Evolutionary conservation across 2,797 vertebrate genomes (phyloP).

Genomic region (Pangasius krempfi): DNA sequence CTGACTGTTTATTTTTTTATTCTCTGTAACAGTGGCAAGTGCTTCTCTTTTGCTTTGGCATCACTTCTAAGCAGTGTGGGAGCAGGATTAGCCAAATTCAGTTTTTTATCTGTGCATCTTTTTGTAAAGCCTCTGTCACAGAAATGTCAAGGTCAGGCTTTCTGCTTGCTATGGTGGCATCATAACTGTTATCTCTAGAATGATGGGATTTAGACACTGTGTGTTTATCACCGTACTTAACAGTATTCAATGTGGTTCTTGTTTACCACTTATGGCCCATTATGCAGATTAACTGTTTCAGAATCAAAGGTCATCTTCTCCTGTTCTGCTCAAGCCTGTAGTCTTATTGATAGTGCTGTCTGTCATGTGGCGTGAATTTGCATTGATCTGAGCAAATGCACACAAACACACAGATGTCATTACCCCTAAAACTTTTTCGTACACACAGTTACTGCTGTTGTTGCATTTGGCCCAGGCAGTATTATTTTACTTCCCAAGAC

Average conservation of each 20-base stretch:
- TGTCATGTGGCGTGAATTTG: constrained; percentile 25
- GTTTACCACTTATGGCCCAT: neutral
- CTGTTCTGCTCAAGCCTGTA: neutral
- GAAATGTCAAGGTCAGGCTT: constrained; percentile 18
- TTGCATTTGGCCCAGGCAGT: constrained; percentile 62
- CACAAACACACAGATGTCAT: constrained; percentile 9
- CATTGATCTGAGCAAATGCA: neutral
- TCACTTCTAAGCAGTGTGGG: constrained; percentile 50
- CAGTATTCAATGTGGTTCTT: neutral
- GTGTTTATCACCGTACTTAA: neutral
- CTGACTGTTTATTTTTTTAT: neutral
- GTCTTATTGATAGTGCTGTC: neutral
- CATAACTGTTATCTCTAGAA: neutral
- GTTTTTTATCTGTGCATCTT: constrained; percentile 52
- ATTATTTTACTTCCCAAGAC: constrained; percentile 60
- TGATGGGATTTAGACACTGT: neutral
- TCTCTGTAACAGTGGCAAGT: constrained; percentile 24
- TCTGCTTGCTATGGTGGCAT: neutral
- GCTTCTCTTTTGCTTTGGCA: constrained; percentile 51
- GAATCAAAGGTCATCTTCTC: constrained; percentile 30
- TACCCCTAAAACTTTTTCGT: neutral
- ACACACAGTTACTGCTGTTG: constrained; percentile 46
- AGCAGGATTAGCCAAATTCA: constrained; percentile 51
- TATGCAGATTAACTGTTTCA: constrained; percentile 15
- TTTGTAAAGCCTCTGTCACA: constrained; percentile 47